A percentile compares a stretch with the other conserved stretches of the same genome.
Evolutionary conservation across 2,113 vertebrate genomes (phyloP).

Genomic region (Epinephelus moara): DNA sequence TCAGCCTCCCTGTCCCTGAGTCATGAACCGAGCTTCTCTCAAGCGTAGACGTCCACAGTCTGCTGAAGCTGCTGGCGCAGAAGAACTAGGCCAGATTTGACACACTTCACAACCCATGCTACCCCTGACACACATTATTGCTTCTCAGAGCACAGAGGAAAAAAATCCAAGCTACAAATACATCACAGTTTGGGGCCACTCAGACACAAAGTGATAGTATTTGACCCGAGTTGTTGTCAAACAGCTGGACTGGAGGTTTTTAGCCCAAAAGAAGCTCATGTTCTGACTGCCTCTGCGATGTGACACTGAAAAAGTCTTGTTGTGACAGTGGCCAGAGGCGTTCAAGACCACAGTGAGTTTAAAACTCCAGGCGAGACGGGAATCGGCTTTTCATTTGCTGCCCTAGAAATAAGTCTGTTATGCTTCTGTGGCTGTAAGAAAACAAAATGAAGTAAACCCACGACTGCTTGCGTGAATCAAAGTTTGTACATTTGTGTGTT

Average conservation of each 20-base stretch:
- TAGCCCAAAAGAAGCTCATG: slow-evolving; percentile 5
- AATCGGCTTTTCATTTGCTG: slow-evolving; percentile 31
- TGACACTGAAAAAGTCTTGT: slow-evolving; percentile 7
- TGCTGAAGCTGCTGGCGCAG: slow-evolving; percentile 77
- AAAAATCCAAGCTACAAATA: slow-evolving; percentile 25
- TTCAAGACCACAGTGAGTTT: slow-evolving; percentile 10
- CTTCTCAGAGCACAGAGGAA: slow-evolving; percentile 43
- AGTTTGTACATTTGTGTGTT: slow-evolving; percentile 6
- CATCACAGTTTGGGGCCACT: slow-evolving; percentile 26
- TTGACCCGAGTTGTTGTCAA: slow-evolving; percentile 11
- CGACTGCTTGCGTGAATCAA: neutral
- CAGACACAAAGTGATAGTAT: slow-evolving; percentile 9
- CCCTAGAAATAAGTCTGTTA: slow-evolving; percentile 47
- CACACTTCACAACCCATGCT: slow-evolving; percentile 81
- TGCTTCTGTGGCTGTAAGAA: slow-evolving; percentile 24
- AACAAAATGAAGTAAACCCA: slow-evolving; percentile 16
- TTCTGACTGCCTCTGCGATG: neutral
- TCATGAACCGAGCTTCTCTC: slow-evolving; percentile 73
- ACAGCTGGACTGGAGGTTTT: slow-evolving; percentile 17
- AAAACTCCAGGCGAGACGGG: slow-evolving; percentile 17
- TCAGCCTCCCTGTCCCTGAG: slow-evolving; percentile 60
- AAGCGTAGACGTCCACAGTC: slow-evolving; percentile 70
- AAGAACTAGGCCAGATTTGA: slow-evolving; percentile 86
- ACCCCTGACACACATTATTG: slow-evolving; percentile 68
- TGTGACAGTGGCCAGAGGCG: neutral